Base-by-base conservation (phyloP, 2,797 vertebrate species). In the Peromyscus aztecus region DNA sequence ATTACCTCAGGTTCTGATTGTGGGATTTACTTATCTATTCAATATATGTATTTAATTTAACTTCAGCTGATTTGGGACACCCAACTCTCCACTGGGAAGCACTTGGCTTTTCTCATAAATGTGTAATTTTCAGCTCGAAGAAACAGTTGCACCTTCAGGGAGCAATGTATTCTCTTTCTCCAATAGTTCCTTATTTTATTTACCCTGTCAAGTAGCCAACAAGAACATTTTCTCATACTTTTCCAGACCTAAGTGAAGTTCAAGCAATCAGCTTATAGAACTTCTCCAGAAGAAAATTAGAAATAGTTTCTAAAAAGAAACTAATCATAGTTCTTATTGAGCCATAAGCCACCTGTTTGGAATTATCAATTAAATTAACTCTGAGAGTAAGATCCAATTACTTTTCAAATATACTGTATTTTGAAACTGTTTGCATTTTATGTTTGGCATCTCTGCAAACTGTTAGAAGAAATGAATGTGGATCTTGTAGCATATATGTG, bases 101-200 rank as follows among this genome's bases (percentile, higher is more conserved):
- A 97, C 96, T 98, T 96, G 96, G 80, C 89, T 98, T 98, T 98
- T 98, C 96, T 97, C 98, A 98, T 96, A 98, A 98, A 98, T 98
- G 98, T 98, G 98, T 98, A 99, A 99, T 99, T 98, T 99, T 98
- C 98, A 98, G 97, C 98, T 98, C 96, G 98, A 98, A 98, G 97
- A 98, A 98, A 97, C 98, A 97, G 91, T 98, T 97, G 94, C 94
- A 97, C 97, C 98, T 98, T 98, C 89, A 97, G 98, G 98, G 97
- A 98, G 96, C 90, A 98, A 98, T 98, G 97, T 93, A 98, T 98
- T 98, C 96, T 98, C 97, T 97, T 98, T 95, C 98, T 95, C 96
- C 95, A 81, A 84, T 88, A 94, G 97, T 94, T 98, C 93, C 98
- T 98, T 98, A 98, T 98, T 98, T 98, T 98, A 98, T 98, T 98